Evolutionary conservation across 2,888 invertebrate species (phyloP), one percentile per base, ranked within the genome.

Genomic region (Spatulosminthurus flaviceps): DNA sequence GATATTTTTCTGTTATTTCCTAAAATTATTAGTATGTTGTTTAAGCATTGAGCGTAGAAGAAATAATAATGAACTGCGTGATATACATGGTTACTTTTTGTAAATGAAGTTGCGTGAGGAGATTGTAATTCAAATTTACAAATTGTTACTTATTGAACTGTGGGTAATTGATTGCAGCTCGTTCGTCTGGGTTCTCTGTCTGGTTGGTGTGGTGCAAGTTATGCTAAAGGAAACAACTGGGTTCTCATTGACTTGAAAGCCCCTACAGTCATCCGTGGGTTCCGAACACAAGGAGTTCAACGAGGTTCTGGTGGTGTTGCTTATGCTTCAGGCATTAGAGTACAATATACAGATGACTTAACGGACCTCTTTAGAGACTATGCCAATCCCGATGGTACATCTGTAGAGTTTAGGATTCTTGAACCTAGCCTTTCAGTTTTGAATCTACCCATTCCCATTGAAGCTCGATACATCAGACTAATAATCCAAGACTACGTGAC

Each of bases 291-390:
- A 90, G 94, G 95, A 73, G 95, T 96, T 0, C 91, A 92, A 86
- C 90, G 95, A 81, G 90, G 91, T 22, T 95, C 95, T 86, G 94
- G 93, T 73, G 94, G 92, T 85, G 90, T 94, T 80, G 96, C 96
- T 0, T 96, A 95, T 86, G 95, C 96, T 11, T 94, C 95, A 0
- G 96, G 95, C 0, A 94, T 96, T 76, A 91, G 96, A 85, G 92
- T 95, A 85, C 90, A 95, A 88, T 96, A 95, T 87, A 93, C 95
- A 0, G 94, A 96, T 86, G 93, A 96, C 86, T 89, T 96, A 81
- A 95, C 95, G 0, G 96, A 97, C 86, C 90, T 92, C 0, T 96
- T 95, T 87, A 94, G 93, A 88, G 96, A 96, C 86, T 96, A 96
- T 87, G 93, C 95, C 1, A 96, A 96, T 87, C 95, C 95, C 2